Evolutionary conservation across 2,797 vertebrate species (phyloP), one percentile per base, ranked within the genome.

Genomic region (Smutsia gigantea): DNA sequence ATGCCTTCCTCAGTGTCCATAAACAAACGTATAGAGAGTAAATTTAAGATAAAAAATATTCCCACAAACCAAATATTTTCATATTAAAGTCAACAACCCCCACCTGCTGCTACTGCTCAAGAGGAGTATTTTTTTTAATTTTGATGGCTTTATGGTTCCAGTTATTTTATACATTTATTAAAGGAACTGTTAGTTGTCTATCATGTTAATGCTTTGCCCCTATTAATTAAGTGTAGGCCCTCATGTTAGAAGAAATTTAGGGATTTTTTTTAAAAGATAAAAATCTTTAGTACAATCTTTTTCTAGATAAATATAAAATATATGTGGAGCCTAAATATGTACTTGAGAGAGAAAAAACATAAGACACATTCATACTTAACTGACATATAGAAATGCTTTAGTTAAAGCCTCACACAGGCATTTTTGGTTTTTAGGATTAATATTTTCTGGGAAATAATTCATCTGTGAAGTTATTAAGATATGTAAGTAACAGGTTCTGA

Each of bases 311-410:
- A 34, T 42, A 64, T 34, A 92, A 81, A 85, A 64, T 37, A 78
- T n/a, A 63, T 66, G 82, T 83, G 10, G 17, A 96, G 34, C 55
- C 64, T 55, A 27, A 87, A 79, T 27, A 81, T 17, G 31, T 34
- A 72, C 19, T 49, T 85, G 72, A 78, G 71, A 39, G 57, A 31
- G 78, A 61, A 19, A 55, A 69, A 61, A 19, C 7, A 12, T 7
- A 78, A 39, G 63, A 57, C 6, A 84, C 23, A 37, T 55, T 57
- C 29, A 37, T 25, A 88, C 61, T 81, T 93, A 5, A 75, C 82
- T 92, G 93, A 87, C 61, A 69, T 63, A 53, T 15, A 85, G 42
- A 77, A 78, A 82, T 87, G 42, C 81, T 93, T 81, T 63, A 81
- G 11, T 92, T 29, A 94, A 88, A 93, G 46, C 27, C n/a, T 96